These are phyloP conservation scores for Orestias chungarensis DNA, from an alignment of 2,797 vertebrate species.

Conservation along the genomic window DNA sequence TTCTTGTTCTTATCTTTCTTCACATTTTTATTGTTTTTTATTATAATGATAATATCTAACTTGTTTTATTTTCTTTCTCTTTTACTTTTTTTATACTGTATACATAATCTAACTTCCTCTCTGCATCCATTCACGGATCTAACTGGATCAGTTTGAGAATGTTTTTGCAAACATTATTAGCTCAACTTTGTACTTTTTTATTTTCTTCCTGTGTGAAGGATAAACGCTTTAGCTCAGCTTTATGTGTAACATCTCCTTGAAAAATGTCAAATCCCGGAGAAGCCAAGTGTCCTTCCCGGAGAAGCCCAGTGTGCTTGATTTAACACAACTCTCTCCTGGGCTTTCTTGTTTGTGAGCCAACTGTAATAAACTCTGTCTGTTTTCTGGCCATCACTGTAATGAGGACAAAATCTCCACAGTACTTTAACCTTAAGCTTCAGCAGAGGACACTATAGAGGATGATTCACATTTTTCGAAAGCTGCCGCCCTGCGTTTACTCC, in stretches of 20 bases:
- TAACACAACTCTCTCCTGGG: constrained; percentile 25
- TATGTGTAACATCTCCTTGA: constrained; percentile 17
- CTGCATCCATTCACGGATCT: background rate
- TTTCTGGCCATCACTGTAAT: constrained; percentile 45
- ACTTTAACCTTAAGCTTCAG: constrained; percentile 40
- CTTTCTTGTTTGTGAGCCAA: constrained; percentile 16
- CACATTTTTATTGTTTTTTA: background rate
- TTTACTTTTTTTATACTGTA: background rate
- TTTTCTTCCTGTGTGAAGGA: background rate
- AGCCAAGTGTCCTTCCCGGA: constrained; percentile 5
- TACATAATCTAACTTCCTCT: constrained; percentile 1
- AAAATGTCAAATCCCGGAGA: constrained; percentile 23
- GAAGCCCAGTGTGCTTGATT: constrained; percentile 29
- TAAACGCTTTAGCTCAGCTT: background rate
- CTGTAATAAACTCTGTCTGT: constrained; percentile 36
- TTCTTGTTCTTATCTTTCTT: background rate
- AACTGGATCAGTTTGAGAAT: background rate
- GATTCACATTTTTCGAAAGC: constrained; percentile 47
- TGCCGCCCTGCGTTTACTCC: constrained; percentile 21
- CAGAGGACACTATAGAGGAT: constrained; percentile 37
- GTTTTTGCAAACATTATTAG: background rate
- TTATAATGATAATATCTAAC: background rate
- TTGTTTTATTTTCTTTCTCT: background rate
- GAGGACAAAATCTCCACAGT: constrained; percentile 34
- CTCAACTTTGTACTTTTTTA: background rate